A percentile compares a stretch with the other conserved stretches of the same genome.
Evolutionary conservation across 2,888 invertebrate genomes (phyloP).

Genomic region (Synergus gifuensis): DNA sequence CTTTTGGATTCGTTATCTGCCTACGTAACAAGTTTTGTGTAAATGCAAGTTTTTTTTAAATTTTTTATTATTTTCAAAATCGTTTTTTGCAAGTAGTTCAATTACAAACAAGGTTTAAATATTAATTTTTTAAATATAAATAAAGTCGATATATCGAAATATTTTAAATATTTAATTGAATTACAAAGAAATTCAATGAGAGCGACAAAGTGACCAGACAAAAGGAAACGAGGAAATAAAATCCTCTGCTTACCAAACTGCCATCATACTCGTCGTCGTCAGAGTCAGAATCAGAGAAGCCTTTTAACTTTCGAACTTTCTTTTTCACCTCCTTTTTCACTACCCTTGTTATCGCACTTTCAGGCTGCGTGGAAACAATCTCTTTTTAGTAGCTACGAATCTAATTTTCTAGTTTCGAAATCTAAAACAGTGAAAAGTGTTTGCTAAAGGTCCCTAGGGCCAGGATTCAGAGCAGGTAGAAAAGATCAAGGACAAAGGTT

Average conservation of each 20-base stretch:
- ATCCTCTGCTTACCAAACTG: slow-evolving; percentile 83
- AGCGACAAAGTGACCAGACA: background rate
- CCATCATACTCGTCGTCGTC: slow-evolving; percentile 84
- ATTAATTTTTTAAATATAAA: background rate
- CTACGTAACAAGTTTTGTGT: background rate
- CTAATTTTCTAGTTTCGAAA: background rate
- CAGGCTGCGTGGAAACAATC: slow-evolving; percentile 79
- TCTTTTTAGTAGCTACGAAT: background rate
- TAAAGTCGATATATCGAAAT: background rate
- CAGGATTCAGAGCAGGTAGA: slow-evolving; percentile 28
- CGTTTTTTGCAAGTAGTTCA: background rate
- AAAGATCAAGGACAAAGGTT: slow-evolving; percentile 33
- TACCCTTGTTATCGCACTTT: slow-evolving; percentile 80
- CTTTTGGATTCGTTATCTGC: slow-evolving; percentile 5
- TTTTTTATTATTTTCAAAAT: background rate
- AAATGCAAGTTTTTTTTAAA: background rate
- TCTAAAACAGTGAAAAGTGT: background rate
- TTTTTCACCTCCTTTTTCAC: slow-evolving; percentile 81
- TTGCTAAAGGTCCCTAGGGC: background rate
- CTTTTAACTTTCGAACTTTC: slow-evolving; percentile 76
- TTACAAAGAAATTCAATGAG: background rate
- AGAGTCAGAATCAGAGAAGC: slow-evolving; percentile 79
- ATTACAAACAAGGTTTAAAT: background rate
- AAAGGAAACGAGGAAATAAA: slow-evolving; percentile 20
- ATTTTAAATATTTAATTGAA: background rate